A percentile compares a stretch with the other conserved stretches of the same genome.
These are phyloP conservation scores for Zeugodacus cucurbitae DNA, from an alignment of 1,140 invertebrate genomes.

Conservation along the genomic window DNA sequence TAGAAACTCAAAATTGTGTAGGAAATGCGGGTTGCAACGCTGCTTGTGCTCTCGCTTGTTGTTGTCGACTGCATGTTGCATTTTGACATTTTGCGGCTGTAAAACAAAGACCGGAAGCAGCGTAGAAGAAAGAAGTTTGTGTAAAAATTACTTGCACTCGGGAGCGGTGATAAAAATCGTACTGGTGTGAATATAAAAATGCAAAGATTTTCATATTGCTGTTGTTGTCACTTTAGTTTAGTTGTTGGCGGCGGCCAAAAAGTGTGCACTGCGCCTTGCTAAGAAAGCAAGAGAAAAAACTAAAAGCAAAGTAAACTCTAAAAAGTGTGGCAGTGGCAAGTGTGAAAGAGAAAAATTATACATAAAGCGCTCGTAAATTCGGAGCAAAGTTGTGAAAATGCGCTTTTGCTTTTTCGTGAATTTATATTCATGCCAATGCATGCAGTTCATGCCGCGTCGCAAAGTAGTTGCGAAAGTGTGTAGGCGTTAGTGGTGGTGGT, in stretches of 20 bases:
- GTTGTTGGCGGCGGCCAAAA: neutral
- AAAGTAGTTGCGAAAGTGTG: neutral
- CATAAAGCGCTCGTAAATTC: slow-evolving; percentile 5
- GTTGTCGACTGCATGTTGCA: slow-evolving; percentile 17
- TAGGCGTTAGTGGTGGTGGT: neutral
- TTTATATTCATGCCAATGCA: slow-evolving; percentile 7
- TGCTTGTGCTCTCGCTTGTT: neutral
- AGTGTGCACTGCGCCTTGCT: neutral
- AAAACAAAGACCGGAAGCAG: slow-evolving; percentile 24
- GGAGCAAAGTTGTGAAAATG: slow-evolving; percentile 17
- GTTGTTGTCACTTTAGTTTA: neutral
- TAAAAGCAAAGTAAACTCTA: neutral
- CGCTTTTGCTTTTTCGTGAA: neutral
- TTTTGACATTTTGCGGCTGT: slow-evolving; percentile 18
- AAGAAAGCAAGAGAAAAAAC: neutral
- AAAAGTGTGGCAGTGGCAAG: neutral
- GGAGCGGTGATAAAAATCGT: slow-evolving; percentile 18
- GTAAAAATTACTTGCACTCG: slow-evolving; percentile 16
- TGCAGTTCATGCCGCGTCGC: neutral
- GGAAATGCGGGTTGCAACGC: neutral
- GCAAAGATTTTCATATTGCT: neutral
- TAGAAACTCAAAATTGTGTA: neutral
- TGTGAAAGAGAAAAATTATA: slow-evolving; percentile 32
- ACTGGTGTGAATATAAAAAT: slow-evolving; percentile 20
- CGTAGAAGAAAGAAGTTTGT: neutral